phyloP scores from a whole-genome alignment of 2,797 vertebrate species.

The Jordanella pulchra region DNA sequence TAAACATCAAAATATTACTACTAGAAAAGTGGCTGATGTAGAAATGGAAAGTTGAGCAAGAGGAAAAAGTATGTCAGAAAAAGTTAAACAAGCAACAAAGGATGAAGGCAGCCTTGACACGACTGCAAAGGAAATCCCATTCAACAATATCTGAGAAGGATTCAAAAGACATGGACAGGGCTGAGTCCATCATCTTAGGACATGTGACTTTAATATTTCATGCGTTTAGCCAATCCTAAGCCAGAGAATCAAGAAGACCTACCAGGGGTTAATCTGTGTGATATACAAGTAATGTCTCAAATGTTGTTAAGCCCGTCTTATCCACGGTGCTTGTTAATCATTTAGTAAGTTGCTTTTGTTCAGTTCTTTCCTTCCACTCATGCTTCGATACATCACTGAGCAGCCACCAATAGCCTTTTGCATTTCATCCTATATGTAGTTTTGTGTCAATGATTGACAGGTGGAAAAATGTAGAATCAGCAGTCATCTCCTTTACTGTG shows the following conservation, averaged over 20 bases:
- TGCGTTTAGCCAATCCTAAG: not conserved
- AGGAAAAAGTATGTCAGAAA: not conserved
- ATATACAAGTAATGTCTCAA: not conserved
- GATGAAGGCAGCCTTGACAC: not conserved
- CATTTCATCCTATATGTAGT: not conserved
- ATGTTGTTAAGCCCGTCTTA: not conserved
- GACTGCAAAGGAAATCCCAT: not conserved
- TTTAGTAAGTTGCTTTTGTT: too few species aligned
- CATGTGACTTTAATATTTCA: not conserved
- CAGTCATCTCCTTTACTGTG: not conserved
- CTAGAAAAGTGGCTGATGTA: not conserved
- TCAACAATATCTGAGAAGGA: not conserved
- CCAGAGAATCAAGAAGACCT: not conserved
- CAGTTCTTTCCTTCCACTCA: not conserved
- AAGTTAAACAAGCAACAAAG: not conserved
- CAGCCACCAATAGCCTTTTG: not conserved
- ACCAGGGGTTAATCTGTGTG: not conserved
- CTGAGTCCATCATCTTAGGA: not conserved
- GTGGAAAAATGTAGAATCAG: not conserved
- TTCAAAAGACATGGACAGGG: not conserved
- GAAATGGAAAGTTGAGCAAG: not conserved
- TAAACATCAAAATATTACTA: not conserved
- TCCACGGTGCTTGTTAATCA: not conserved
- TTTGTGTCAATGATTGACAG: not conserved
- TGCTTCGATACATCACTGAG: not conserved